Evolutionary conservation across 2,113 vertebrate genomes (phyloP).

Genomic region (Rana temporaria): DNA sequence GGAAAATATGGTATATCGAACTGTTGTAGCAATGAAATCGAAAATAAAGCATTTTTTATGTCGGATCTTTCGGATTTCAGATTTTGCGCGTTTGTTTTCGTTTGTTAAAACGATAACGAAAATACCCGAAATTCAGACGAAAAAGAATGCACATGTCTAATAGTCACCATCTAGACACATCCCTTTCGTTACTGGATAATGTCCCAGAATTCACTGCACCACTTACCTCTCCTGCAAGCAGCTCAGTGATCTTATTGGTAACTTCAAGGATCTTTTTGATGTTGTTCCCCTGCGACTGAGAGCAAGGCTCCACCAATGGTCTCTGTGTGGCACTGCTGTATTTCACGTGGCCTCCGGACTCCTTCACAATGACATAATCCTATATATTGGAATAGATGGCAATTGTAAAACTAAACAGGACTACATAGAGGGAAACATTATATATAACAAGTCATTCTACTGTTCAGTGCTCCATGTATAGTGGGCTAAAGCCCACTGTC

Average conservation of each 20-base stretch:
- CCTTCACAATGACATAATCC: constrained; percentile 26
- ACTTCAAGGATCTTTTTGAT: background rate
- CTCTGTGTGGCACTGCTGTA: background rate
- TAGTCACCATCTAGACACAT: background rate
- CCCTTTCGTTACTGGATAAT: background rate
- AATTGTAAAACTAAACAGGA: background rate
- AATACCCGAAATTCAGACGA: no score
- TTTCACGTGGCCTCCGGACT: constrained; percentile 8
- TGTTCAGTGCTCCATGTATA: background rate
- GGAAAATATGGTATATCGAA: no score
- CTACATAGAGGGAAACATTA: background rate
- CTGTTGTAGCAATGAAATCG: no score
- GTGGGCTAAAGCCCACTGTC: no score
- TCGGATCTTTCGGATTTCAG: no score
- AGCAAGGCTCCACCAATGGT: background rate
- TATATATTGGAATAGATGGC: background rate
- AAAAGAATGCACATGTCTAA: no score
- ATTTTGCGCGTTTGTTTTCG: no score
- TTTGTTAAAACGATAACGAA: no score
- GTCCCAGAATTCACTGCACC: background rate
- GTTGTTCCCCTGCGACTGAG: background rate
- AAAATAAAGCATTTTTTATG: no score
- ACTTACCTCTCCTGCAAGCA: constrained; percentile 7
- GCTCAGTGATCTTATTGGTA: background rate
- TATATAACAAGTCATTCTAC: background rate